Base-by-base conservation (phyloP, 2,113 vertebrate species). In the Reinhardtius hippoglossoides region DNA sequence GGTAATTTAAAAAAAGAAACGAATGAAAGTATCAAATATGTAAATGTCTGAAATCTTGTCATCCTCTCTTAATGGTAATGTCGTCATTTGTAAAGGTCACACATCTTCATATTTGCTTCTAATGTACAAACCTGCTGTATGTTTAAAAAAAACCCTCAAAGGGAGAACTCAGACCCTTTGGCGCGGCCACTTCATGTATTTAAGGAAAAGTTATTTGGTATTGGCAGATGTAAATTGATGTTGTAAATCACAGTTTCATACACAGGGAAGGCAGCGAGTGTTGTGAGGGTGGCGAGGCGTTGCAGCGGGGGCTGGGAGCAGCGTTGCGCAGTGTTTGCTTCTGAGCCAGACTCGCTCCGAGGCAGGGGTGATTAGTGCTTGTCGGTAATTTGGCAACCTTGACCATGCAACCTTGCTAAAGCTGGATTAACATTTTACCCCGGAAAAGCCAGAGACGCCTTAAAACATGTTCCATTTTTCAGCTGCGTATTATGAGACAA, bases 321-420 rank as follows among this genome's bases (percentile, higher is more conserved):
- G 40, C 62, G 85, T 88, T 88, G 81, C 83, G 74, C 83, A 76
- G 66, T 62, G 84, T 82, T 87, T 88, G 88, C 87, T 87, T 88
- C 88, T 64, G 82, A 91, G 84, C 90, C 88, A 92, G 84, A 84
- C 87, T 88, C 21, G 88, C 94, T 91, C 71, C 76, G 6, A 92
- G 90, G 92, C 88, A 83, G 50, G 72, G 84, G 87, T 92, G 90
- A 94, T 92, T 93, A 92, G 91, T 88, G 88, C 90, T 80, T 70
- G 84, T 85, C 80, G 81, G 89, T 90, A 93, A 92, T 93, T 94
- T 92, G 88, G 93, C 90, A 93, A 93, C 91, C 92, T 93, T 94
- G 92, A 91, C 88, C 89, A 89, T 72, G 80, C 90, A 93, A 93
- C 93, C 91, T 94, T 92, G 86, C 92, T 91, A 83, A 91, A 90